Percentiles rank a stretch among this genome's conserved stretches.
phyloP scores from a whole-genome alignment of 2,888 invertebrate species.

The Cephalotes varians region DNA sequence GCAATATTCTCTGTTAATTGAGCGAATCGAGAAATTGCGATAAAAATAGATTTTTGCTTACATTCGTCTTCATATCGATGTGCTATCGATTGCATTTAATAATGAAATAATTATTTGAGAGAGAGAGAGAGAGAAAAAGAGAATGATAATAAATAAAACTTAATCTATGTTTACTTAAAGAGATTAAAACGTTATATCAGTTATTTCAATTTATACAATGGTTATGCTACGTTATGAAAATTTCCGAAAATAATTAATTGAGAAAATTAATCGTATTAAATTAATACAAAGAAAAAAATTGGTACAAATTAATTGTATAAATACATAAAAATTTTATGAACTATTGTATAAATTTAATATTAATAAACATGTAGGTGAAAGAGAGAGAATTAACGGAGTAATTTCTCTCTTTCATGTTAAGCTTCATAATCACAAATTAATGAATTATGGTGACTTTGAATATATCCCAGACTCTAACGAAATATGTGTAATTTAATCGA shows the following conservation, averaged over 20 bases:
- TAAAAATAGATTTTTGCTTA: constrained; percentile 12
- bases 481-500: constrained; percentile 7
- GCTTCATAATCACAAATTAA: constrained; percentile 27
- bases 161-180: constrained; percentile 9
- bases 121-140: not conserved
- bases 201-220: not conserved
- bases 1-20: constrained; percentile 23
- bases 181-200: not conserved
- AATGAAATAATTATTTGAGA: constrained; percentile 4
- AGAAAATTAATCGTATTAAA: not conserved
- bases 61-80: not conserved
- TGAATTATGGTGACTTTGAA: constrained; percentile 3
- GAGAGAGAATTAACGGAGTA: not conserved
- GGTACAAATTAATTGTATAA: no score
- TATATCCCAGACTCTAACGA: constrained; percentile 18
- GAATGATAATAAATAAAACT: constrained; percentile 10
- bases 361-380: not conserved
- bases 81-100: not conserved
- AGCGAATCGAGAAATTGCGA: constrained; percentile 13
- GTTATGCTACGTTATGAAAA: not conserved
- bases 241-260: not conserved
- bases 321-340: not conserved
- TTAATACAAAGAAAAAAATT: no score
- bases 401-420: not conserved
- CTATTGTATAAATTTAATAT: not conserved